Base-by-base conservation (phyloP, 2,888 invertebrate species). In the Eudemis profundana region DNA sequence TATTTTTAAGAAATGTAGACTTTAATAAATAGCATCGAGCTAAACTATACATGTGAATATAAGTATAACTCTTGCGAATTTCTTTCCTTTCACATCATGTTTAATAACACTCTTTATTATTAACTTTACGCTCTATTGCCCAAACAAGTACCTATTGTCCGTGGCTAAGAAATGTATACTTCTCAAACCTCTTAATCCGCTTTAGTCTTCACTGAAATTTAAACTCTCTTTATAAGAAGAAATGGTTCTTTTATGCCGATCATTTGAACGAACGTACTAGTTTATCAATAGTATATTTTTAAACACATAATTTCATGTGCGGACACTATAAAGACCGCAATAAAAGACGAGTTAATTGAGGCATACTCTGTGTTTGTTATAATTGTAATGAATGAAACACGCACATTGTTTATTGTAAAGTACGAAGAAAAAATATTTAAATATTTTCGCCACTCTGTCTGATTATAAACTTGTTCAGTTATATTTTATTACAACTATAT, bases 91-190 rank as follows among this genome's bases (percentile, higher is more conserved):
- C 29, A 17, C 12, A 56, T 17, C 27, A n/a, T n/a, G 8, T 44
- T 29, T 56, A 56, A 56, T 56, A 42, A 56, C 53, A 15, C 53
- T 49, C 27, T 53, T 53, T 53, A 53, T n/a, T n/a, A n/a, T 56
- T 56, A 56, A 29, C 56, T 44, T 56, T 42, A 56, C 56, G 42
- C 56, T 42, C 56, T 56, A 56, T 56, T 56, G 40, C 56, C 4
- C 7, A 42, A 17, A 56, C 56, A 56, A 44, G 56, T 42, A n/a
- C n/a, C n/a, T n/a, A 56, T 56, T 56, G 44, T 42, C 56, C 56
- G 56, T 44, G 56, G 29, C 29, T 42, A 7, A 56, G 12, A 7
- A 8, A 19, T 44, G n/a, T n/a, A n/a, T 33, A 33, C 33, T 33
- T 27, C 27, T n/a, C 10, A n/a, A 56, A 44, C 29, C 42, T 56